A percentile compares a stretch with the other conserved stretches of the same genome.
Evolutionary conservation across 2,888 invertebrate species (phyloP).

Genomic region (Drosophila gaucha): DNA sequence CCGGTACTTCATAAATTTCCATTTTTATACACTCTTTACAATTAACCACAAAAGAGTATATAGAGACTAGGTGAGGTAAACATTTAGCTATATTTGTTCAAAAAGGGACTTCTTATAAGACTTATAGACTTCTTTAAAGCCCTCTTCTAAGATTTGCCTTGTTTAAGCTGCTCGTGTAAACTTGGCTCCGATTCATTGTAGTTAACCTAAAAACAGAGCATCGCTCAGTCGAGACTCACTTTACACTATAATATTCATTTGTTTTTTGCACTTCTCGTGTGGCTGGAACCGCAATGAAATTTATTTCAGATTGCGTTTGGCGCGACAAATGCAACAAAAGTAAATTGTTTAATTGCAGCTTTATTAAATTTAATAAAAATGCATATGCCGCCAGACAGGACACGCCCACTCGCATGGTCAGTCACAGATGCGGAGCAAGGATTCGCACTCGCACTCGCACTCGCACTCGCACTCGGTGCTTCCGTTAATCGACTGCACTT

Average conservation of each 20-base stretch:
- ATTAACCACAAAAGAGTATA: neutral
- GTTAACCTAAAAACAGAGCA: neutral
- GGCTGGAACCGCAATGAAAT: slow-evolving; percentile 61
- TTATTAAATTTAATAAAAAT: slow-evolving; percentile 78
- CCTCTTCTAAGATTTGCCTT: too few relatives aligned
- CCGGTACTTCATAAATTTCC: slow-evolving; percentile 13
- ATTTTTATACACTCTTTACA: neutral
- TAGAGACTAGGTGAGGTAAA: neutral
- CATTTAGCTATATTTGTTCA: too few relatives aligned
- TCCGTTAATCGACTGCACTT: slow-evolving; percentile 80
- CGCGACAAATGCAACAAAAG: slow-evolving; percentile 59
- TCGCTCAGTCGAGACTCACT: neutral
- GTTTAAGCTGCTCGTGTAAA: too few relatives aligned
- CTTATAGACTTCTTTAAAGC: too few relatives aligned
- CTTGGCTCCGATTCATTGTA: too few relatives aligned
- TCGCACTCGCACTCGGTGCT: slow-evolving; percentile 10
- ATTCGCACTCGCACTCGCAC: slow-evolving; percentile 28
- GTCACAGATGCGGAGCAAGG: slow-evolving; percentile 29
- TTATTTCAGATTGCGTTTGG: slow-evolving; percentile 60
- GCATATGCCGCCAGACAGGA: slow-evolving; percentile 61
- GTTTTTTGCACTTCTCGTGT: slow-evolving; percentile 2
- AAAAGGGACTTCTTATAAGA: too few relatives aligned
- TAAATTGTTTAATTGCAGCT: slow-evolving; percentile 72
- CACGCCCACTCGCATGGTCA: slow-evolving; percentile 48
- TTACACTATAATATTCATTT: neutral